phyloP scores from a whole-genome alignment of 2,113 vertebrate genomes.

The Marmota flaviventris region DNA sequence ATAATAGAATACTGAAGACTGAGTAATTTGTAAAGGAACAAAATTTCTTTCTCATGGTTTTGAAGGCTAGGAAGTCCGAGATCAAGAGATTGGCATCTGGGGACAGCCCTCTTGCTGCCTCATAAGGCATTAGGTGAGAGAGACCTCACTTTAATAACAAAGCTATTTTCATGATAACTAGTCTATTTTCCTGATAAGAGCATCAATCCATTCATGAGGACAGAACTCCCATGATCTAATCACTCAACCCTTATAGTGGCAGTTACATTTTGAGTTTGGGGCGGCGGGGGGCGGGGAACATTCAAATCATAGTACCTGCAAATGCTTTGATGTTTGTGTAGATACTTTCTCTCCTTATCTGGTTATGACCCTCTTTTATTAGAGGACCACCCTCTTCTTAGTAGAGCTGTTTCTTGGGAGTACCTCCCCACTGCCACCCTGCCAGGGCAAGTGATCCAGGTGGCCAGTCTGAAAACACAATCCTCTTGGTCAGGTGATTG shows the following conservation, averaged over 20 bases:
- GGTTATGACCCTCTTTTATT: neutral
- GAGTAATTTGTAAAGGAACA: no score
- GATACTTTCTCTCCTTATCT: neutral
- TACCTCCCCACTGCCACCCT: neutral
- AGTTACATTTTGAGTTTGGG: neutral
- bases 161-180: neutral
- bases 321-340: neutral
- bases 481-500: neutral
- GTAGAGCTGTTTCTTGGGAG: neutral
- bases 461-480: neutral
- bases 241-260: neutral
- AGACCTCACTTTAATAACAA: neutral
- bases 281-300: no score
- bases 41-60: neutral
- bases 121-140: neutral
- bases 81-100: neutral
- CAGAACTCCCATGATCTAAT: neutral
- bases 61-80: neutral
- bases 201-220: neutral
- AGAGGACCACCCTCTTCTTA: neutral
- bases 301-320: neutral
- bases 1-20: neutral
- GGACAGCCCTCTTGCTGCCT: neutral
- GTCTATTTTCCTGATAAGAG: neutral
- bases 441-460: neutral